Evolutionary conservation across 2,888 invertebrate genomes (phyloP), one percentile per base, ranked within the genome.

Genomic region (Chironomus tentans): DNA sequence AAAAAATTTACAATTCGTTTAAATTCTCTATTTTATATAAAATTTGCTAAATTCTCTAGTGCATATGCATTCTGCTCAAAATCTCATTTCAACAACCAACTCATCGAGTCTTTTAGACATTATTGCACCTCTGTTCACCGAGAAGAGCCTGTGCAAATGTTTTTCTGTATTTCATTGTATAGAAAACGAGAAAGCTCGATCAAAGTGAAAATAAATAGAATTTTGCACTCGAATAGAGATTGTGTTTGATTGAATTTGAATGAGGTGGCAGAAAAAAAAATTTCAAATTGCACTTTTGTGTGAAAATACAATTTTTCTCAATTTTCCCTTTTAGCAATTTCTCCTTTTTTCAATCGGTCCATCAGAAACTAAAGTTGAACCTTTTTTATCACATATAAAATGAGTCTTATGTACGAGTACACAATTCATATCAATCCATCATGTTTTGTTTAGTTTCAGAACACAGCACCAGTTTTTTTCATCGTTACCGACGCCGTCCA

Each of bases 381-480:
- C 62, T 72, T 72, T 72, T 56, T 50, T 70, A 50, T 56, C 15
- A 21, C 65, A 18, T 22, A 7, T 22, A 65, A 4, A 22, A 18
- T 13, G 21, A n/a, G 65, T 22, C 65, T 65, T n/a, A 13, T 65
- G 18, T 21, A 22, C 13, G 21, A 18, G 65, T 65, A 65, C 65
- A 68, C 65, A 72, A 72, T 61, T 38, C 62, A 72, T 72, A 72
- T 72, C 72, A 72, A 72, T 72, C 62, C 72, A 72, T 72, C 72
- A 72, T 72, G 72, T 72, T 72, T 72, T 72, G 72, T 72, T 72
- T 72, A 62, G 62, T 61, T 72, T 72, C 24, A 62, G 5, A 13
- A 15, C 50, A 70, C 22, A 28, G 68, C 72, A 72, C 28, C 72
- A 72, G 46, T 46, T 47, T 21, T 22, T 48, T 50, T 50, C 50